Evolutionary conservation across 2,797 vertebrate species (phyloP).

Genomic region (Alcedo quadribrachys): DNA sequence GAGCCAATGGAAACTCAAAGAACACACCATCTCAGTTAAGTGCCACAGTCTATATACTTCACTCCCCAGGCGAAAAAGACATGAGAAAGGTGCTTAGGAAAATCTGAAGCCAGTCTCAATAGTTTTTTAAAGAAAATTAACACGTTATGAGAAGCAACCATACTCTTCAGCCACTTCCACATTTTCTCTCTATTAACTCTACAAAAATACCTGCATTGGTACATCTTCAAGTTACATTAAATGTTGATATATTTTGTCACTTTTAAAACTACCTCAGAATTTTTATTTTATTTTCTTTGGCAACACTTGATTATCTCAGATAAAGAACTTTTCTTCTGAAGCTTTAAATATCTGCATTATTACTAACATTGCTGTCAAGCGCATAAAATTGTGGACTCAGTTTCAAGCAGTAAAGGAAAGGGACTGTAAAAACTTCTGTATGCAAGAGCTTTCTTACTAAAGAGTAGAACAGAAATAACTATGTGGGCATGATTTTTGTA

Average conservation of each 20-base stretch:
- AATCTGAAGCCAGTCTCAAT: background rate
- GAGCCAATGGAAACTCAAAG: background rate
- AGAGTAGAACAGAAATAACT: background rate
- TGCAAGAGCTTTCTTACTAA: background rate
- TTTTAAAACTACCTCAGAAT: background rate
- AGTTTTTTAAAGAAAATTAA: background rate
- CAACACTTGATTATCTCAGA: background rate
- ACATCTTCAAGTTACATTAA: background rate
- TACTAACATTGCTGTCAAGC: background rate
- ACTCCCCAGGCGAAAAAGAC: background rate
- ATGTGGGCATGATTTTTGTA: background rate
- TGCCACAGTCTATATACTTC: background rate
- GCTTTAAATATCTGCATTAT: background rate
- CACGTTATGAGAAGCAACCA: background rate
- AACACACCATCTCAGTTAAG: background rate
- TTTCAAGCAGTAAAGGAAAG: constrained; percentile 29
- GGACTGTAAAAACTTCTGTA: background rate
- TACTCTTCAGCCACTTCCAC: background rate
- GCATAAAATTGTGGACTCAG: background rate
- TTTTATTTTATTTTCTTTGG: background rate
- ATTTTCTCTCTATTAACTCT: background rate
- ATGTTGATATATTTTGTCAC: background rate
- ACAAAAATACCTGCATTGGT: background rate
- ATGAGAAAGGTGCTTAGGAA: background rate
- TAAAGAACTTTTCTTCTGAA: background rate